phyloP scores from a whole-genome alignment of 2,888 invertebrate genomes.

The Agrotis ipsilon region DNA sequence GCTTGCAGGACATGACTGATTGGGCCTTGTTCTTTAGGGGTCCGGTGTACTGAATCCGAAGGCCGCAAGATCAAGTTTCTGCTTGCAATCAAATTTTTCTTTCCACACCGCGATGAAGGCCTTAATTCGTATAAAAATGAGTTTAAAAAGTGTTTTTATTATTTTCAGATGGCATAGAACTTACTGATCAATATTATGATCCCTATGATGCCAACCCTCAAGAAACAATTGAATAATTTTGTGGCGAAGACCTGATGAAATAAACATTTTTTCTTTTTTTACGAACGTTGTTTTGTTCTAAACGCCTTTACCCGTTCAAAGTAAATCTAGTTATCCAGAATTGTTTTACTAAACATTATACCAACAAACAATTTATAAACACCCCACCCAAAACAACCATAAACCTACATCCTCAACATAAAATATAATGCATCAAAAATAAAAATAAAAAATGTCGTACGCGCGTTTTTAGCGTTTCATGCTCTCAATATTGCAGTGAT shows the following conservation, averaged over 20 bases:
- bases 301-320: too few relatives aligned
- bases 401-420: constrained; percentile 17
- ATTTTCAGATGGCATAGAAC: constrained; percentile 10
- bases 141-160: not conserved
- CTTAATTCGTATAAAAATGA: too few relatives aligned
- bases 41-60: too few relatives aligned
- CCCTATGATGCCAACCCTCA: not conserved
- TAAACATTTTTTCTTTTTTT: not conserved
- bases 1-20: too few relatives aligned
- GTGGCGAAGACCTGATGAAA: not conserved
- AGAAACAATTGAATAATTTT: not conserved
- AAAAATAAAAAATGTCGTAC: constrained; percentile 31
- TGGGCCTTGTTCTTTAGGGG: too few relatives aligned
- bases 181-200: not conserved
- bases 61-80: too few relatives aligned
- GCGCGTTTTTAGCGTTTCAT: constrained; percentile 50
- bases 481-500: constrained; percentile 59
- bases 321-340: too few relatives aligned
- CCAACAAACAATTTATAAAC: constrained; percentile 4
- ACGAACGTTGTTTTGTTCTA: not conserved
- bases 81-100: too few relatives aligned
- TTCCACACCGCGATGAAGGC: too few relatives aligned
- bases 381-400: not conserved
- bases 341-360: too few relatives aligned
- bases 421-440: constrained; percentile 51